These are phyloP conservation scores for Aculops lycopersici DNA, from an alignment of 1,140 invertebrate species.

Conservation along the genomic window DNA sequence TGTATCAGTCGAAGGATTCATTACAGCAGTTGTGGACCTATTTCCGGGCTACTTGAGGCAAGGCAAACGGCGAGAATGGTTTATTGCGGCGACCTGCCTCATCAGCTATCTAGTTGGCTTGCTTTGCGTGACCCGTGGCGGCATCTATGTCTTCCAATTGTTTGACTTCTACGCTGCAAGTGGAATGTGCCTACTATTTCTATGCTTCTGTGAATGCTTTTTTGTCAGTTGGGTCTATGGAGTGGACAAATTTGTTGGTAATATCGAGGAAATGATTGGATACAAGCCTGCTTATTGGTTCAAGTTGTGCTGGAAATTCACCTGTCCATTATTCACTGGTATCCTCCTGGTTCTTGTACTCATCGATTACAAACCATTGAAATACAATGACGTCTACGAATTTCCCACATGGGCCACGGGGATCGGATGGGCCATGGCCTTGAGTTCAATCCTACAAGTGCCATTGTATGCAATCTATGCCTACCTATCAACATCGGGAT, in stretches of 20 bases:
- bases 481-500: slow-evolving; percentile 16
- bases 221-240: slow-evolving; percentile 41
- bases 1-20: slow-evolving; percentile 41
- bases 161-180: slow-evolving; percentile 35
- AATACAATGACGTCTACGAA: slow-evolving; percentile 18
- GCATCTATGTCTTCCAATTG: slow-evolving; percentile 33
- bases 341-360: slow-evolving; percentile 2
- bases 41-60: slow-evolving; percentile 22
- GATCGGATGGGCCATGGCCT: slow-evolving; percentile 27
- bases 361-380: background rate
- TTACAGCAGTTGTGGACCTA: slow-evolving; percentile 34
- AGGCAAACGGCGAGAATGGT: slow-evolving; percentile 19
- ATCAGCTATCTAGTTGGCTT: slow-evolving; percentile 29
- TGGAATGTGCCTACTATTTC: slow-evolving; percentile 32
- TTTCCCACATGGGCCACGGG: slow-evolving; percentile 27
- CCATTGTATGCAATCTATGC: slow-evolving; percentile 23
- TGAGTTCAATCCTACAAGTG: slow-evolving; percentile 24
- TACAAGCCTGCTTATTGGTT: slow-evolving; percentile 18
- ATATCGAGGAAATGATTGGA: slow-evolving; percentile 23
- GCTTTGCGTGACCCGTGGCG: slow-evolving; percentile 33
- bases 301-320: slow-evolving; percentile 21
- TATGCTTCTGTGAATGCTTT: slow-evolving; percentile 33
- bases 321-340: slow-evolving; percentile 14
- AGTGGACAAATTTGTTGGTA: slow-evolving; percentile 27
- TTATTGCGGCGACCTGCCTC: slow-evolving; percentile 24